Base-by-base conservation (phyloP, 1,140 invertebrate genomes). In the Ptiloglossa arizonensis region DNA sequence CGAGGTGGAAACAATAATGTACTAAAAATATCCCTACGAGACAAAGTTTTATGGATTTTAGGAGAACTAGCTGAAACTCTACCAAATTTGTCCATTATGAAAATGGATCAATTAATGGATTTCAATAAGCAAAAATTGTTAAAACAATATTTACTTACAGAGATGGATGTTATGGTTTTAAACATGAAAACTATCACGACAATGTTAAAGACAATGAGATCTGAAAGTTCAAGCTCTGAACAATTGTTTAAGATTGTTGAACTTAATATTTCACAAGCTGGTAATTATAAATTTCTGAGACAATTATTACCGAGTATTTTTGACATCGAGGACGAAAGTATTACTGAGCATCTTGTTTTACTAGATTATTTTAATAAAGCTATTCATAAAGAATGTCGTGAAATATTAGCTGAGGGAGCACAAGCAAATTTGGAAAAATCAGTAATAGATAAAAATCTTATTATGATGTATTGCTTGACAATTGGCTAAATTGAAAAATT, bases 31-130 rank as follows among this genome's bases (percentile, higher is more conserved):
- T 57, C 57, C 35, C 19, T 86, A 11, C 13, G 46, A 1, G 57
- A 85, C 32, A 85, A 82, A 70, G 59, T 91, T 8, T 56, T 86
- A 9, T 91, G 91, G 91, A 87, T 91, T 15, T 68, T 91, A 17
- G 80, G 80, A 32, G 90, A 92, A 66, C 60, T 92, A 13, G 77
- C 80, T 24, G 74, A 88, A 68, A 73, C 90, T 2, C 56, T 57
- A 17, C 85, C 88, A 44, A 81, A 88, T 24, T 35, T 72, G 11
- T 72, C 66, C 24, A 78, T 87, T 41, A 76, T 84, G 1, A 69
- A 62, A 19, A 82, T 86, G 22, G 63, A 71, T 70, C 35, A 79
- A 78, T 1, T 86, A 56, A 54, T 78, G 29, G 66, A 80, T 59
- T 50, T 38, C 17, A 87, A 79, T 68, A 86, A 82, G 24, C 62